Percentiles rank a stretch among this genome's conserved stretches.
These are phyloP conservation scores for Cosmorhoe ocellata DNA, from an alignment of 2,888 invertebrate genomes.

Conservation along the genomic window DNA sequence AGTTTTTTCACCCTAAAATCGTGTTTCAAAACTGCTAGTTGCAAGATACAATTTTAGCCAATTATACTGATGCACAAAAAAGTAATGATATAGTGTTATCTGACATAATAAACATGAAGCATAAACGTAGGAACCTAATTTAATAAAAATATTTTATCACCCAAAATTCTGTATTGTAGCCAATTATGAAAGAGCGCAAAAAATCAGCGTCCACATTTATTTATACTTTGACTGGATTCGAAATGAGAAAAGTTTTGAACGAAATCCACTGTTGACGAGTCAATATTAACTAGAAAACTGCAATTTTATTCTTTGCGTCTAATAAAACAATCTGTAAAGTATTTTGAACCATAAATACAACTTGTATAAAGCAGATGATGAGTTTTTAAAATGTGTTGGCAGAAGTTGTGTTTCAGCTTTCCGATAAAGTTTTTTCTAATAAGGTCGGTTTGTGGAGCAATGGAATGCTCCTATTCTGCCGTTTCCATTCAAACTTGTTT, in stretches of 20 bases:
- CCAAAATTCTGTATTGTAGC: not conserved
- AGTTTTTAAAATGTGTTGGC: not conserved
- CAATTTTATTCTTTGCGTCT: constrained; percentile 39
- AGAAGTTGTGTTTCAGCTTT: constrained; percentile 44
- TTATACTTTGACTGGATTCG: constrained; percentile 61
- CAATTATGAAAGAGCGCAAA: constrained; percentile 7
- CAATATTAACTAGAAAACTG: constrained; percentile 75
- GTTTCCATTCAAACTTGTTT: constrained; percentile 12
- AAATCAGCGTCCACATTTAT: constrained; percentile 25
- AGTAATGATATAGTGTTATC: no score
- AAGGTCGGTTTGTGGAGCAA: constrained; percentile 44
- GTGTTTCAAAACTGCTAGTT: no score
- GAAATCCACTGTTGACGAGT: constrained; percentile 74
- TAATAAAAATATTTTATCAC: not conserved
- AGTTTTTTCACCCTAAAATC: constrained; percentile 15
- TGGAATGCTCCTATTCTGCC: constrained; percentile 44
- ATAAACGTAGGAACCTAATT: no score
- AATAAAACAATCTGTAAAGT: constrained; percentile 6
- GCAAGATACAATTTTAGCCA: no score
- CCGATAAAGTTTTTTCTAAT: constrained; percentile 78
- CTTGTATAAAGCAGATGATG: constrained; percentile 1
- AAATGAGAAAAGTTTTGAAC: constrained; percentile 80
- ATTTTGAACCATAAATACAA: constrained; percentile 10
- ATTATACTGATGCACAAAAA: no score
- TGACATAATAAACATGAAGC: no score